Evolutionary conservation across 2,797 vertebrate species (phyloP).

Genomic region (Alcedo quadribrachys): DNA sequence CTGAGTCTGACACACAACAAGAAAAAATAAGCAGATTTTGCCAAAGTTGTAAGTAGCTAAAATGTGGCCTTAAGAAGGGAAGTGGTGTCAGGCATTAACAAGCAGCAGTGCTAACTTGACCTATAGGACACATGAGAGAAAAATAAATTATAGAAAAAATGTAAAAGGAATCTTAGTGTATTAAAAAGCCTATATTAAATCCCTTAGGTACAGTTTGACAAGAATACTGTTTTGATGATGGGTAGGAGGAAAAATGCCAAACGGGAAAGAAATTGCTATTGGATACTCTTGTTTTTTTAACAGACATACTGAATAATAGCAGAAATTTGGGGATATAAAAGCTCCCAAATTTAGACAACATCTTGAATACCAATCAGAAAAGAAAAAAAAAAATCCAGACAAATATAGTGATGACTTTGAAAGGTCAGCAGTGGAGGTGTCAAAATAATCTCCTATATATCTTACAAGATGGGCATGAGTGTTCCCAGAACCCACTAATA

Average conservation of each 20-base stretch:
- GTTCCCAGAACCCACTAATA: not conserved
- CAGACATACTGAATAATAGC: not conserved
- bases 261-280: not conserved
- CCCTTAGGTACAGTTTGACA: not conserved
- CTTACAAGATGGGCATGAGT: not conserved
- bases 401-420: not conserved
- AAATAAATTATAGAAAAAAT: not conserved
- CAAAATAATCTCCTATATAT: not conserved
- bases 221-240: not conserved
- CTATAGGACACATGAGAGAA: not conserved
- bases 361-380: not conserved
- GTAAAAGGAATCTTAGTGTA: not conserved
- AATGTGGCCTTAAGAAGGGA: not conserved
- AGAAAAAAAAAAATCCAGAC: not conserved
- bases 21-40: not conserved
- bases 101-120: not conserved
- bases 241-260: not conserved
- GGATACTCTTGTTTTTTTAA: not conserved
- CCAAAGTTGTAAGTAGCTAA: not conserved
- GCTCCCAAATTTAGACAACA: not conserved
- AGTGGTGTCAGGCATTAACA: not conserved
- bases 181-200: not conserved
- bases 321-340: not conserved
- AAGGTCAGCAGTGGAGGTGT: not conserved
- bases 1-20: not conserved